Evolutionary conservation across 2,888 invertebrate genomes (phyloP), one percentile per base, ranked within the genome.

Genomic region (Caenorhabditis sp.): DNA sequence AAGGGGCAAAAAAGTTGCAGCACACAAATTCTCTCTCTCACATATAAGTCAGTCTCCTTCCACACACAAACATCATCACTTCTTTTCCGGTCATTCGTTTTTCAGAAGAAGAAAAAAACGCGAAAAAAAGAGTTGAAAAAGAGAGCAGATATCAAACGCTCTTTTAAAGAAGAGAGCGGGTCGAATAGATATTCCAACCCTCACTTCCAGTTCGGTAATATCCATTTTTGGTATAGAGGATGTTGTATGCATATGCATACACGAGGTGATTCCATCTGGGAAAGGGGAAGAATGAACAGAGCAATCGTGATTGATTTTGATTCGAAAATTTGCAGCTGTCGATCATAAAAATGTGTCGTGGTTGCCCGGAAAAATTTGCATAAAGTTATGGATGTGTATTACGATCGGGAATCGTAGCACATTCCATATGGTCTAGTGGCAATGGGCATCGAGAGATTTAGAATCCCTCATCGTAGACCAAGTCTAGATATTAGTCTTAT

Each of bases 81-180:
- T 56, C 69, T 54, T 69, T 54, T 54, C 54, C 51, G 51, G 51
- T 69, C 54, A 41, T 69, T 54, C 69, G 56, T 63, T 63, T 63
- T 47, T 44, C n/a, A n/a, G n/a, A n/a, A n/a, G n/a, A 47, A 19
- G 19, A 47, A 19, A 47, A n/a, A 19, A 47, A n/a, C 19, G 14
- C n/a, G 19, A 28, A 44, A 63, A 44, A 44, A 41, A 61, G 41
- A 63, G 28, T 44, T 44, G 28, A 69, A 41, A 69, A 68, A 19
- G 54, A 69, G 68, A 69, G 66, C 49, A 68, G 38, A 61, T 61
- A 61, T 68, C 66, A 69, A 56, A 69, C n/a, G n/a, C n/a, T n/a
- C n/a, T n/a, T n/a, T n/a, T n/a, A n/a, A n/a, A n/a, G n/a, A 54
- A 56, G 54, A 47, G 44, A 44, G 44, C n/a, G n/a, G 14, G 54